phyloP scores from a whole-genome alignment of 2,113 vertebrate species.

The Dipodomys spectabilis region DNA sequence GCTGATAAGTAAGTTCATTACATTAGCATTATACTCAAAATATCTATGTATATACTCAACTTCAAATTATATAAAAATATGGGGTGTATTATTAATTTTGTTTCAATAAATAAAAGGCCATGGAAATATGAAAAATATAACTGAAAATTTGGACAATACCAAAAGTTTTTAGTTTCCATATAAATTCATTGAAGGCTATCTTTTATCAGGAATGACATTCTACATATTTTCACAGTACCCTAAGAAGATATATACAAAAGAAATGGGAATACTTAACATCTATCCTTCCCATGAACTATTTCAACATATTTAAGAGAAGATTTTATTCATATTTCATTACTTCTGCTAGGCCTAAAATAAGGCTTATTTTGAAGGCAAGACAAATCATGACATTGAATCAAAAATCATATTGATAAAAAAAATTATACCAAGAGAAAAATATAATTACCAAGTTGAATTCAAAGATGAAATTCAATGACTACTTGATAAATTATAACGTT shows the following conservation, averaged over 20 bases:
- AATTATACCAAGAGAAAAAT: no score
- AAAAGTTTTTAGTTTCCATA: constrained; percentile 1
- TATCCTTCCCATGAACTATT: neutral
- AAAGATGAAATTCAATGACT: neutral
- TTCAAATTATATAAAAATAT: neutral
- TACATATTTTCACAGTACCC: neutral
- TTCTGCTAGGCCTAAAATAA: neutral
- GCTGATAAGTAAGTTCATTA: no score
- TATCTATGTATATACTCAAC: no score
- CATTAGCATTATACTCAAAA: no score
- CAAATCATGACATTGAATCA: neutral
- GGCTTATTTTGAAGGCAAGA: neutral
- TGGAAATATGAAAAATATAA: neutral
- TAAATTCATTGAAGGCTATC: neutral
- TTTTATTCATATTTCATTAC: neutral
- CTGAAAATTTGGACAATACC: neutral
- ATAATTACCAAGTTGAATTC: neutral
- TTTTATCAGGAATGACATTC: neutral
- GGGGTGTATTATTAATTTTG: neutral
- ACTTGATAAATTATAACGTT: constrained; percentile 3
- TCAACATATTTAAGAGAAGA: neutral
- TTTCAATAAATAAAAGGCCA: neutral
- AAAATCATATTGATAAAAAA: neutral
- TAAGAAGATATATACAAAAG: neutral
- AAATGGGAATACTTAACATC: neutral